Evolutionary conservation across 2,113 vertebrate genomes (phyloP), one percentile per base, ranked within the genome.

Genomic region (Prionailurus bengalensis): DNA sequence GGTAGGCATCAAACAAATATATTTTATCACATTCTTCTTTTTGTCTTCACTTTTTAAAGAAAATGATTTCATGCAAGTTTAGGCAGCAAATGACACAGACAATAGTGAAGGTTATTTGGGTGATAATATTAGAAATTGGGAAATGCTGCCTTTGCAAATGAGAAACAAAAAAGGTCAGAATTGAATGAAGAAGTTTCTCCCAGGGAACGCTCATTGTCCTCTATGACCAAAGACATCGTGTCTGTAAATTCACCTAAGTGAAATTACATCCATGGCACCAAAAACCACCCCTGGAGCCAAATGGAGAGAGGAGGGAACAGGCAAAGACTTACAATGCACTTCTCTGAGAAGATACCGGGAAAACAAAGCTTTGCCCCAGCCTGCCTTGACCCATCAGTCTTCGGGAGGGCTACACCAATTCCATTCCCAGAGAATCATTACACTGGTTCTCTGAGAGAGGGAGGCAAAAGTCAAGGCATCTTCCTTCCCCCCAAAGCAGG

Each of bases 111-210:
- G 36, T 94, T 93, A 27, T 85, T 81, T 76, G 53, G n/a, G 48
- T 6, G 33, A 33, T 79, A 66, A 86, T 42, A 61, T 55, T 80
- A 81, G 84, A 94, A 89, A 42, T 90, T 70, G 63, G 93, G 39
- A 74, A 94, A 88, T 74, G 29, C 45, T 88, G 68, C 29, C 39
- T 95, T 97, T 94, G 70, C 90, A 90, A 95, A 53, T 90, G 74
- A 73, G 90, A 97, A 89, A 33, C 21, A 36, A 86, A 85, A 95
- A 79, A 92, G 65, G 51, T 95, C 65, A 90, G 66, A 76, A 87
- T 3, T 39, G 2, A 33, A 39, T 4, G 12, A 70, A 51, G 25
- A 90, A 12, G 25, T 95, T 92, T 96, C 83, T 95, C 65, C 31
- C 71, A 82, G 63, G 48, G 33, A 85, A 53, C 9, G 3, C 33